phyloP scores from a whole-genome alignment of 2,113 vertebrate species.

The Dunckerocampus dactyliophorus region DNA sequence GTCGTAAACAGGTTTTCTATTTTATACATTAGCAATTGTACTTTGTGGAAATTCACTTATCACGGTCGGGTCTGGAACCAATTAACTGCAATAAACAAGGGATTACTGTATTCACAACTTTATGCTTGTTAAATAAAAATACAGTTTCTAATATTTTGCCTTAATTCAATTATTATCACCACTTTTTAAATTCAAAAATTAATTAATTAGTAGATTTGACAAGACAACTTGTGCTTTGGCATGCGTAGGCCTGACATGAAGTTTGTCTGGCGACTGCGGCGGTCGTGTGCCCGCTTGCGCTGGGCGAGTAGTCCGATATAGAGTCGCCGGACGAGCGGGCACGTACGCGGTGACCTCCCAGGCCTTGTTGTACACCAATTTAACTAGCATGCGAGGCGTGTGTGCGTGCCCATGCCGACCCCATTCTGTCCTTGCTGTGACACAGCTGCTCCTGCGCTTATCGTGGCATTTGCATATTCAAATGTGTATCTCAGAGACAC shows the following conservation, averaged over 20 bases:
- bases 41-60: too few relatives aligned
- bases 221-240: not conserved
- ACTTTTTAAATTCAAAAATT: too few relatives aligned
- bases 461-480: constrained; percentile 68
- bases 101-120: too few relatives aligned
- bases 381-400: constrained; percentile 57
- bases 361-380: constrained; percentile 54
- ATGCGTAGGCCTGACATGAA: not conserved
- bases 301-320: not conserved
- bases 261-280: not conserved
- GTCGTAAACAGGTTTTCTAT: too few relatives aligned
- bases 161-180: too few relatives aligned
- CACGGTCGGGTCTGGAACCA: too few relatives aligned
- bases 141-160: too few relatives aligned
- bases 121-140: too few relatives aligned
- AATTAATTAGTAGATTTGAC: too few relatives aligned
- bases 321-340: not conserved
- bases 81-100: too few relatives aligned
- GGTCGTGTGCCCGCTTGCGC: too few relatives aligned
- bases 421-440: constrained; percentile 68
- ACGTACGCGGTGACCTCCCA: constrained; percentile 33
- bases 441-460: constrained; percentile 63
- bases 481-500: constrained; percentile 59
- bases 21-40: too few relatives aligned
- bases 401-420: constrained; percentile 43